Conservation (phyloP, 2,797 vertebrate genomes). For the Clarias laeviceps region DNA sequence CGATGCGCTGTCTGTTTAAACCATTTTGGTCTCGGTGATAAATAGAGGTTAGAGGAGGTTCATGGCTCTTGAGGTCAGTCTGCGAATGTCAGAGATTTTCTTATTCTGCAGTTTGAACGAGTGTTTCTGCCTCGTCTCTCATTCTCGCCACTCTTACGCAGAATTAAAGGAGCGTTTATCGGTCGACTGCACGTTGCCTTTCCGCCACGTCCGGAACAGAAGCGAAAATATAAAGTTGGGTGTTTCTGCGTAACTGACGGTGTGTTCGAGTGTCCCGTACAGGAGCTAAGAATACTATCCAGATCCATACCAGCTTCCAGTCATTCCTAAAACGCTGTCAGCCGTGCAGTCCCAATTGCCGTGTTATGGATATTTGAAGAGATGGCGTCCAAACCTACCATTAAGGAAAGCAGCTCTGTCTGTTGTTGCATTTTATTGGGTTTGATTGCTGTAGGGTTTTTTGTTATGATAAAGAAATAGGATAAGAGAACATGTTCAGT, state of each 20-base stretch:
- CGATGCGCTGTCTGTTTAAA: constrained; percentile 31
- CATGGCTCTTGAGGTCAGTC: constrained; percentile 46
- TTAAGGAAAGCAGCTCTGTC: constrained; percentile 26
- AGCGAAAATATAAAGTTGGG: neutral
- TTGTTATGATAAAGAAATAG: neutral
- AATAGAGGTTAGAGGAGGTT: constrained; percentile 34
- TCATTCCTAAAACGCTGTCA: constrained; percentile 38
- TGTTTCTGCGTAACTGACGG: constrained; percentile 22
- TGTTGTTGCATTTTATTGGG: constrained; percentile 28
- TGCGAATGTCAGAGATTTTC: constrained; percentile 42
- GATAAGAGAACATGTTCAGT: neutral
- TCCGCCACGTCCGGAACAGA: constrained; percentile 22
- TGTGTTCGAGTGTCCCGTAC: constrained; percentile 1
- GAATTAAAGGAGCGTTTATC: neutral
- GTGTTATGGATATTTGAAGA: constrained; percentile 33
- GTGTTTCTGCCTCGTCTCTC: neutral
- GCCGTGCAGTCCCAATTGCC: constrained; percentile 30
- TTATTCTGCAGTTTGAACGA: constrained; percentile 26
- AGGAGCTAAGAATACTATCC: constrained; percentile 38
- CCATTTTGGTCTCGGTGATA: constrained; percentile 33
- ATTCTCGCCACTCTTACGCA: neutral
- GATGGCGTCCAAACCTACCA: constrained; percentile 29
- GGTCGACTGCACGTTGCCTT: neutral
- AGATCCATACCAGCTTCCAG: constrained; percentile 32
- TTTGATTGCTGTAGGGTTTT: neutral